These are phyloP conservation scores for Metalampra italica DNA, from an alignment of 2,888 invertebrate species.

Conservation along the genomic window DNA sequence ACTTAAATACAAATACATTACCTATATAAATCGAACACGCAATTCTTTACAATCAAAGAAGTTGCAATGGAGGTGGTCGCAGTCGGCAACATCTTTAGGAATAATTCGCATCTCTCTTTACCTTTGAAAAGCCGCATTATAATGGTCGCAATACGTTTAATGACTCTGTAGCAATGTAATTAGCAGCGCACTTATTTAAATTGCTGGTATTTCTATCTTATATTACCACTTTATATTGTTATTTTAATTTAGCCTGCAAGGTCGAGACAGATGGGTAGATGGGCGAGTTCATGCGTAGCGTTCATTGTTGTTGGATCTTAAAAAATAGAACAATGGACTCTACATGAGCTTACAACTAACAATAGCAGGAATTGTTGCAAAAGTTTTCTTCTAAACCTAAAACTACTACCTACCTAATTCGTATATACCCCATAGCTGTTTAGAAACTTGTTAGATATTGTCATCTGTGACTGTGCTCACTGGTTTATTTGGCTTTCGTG, in stretches of 20 bases:
- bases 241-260: constrained; percentile 23
- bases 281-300: constrained; percentile 29
- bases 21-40: too few species aligned
- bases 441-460: too few species aligned
- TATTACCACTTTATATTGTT: constrained; percentile 14
- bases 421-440: not conserved
- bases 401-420: not conserved
- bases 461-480: too few species aligned
- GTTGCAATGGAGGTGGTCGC: too few species aligned
- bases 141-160: not conserved
- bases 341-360: constrained; percentile 27
- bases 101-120: too few species aligned
- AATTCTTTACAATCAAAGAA: too few species aligned
- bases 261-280: constrained; percentile 24
- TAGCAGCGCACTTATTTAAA: constrained; percentile 4
- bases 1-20: too few species aligned
- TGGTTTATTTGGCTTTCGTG: too few species aligned
- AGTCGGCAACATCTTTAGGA: too few species aligned
- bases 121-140: not conserved
- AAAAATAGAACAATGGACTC: constrained; percentile 44
- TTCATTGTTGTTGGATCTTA: constrained; percentile 40
- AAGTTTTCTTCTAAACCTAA: not conserved
- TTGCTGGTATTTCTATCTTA: constrained; percentile 9
- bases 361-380: constrained; percentile 32
- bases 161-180: not conserved